Base-by-base conservation (phyloP, 2,888 invertebrate species). In the Clistopyga incitator region DNA sequence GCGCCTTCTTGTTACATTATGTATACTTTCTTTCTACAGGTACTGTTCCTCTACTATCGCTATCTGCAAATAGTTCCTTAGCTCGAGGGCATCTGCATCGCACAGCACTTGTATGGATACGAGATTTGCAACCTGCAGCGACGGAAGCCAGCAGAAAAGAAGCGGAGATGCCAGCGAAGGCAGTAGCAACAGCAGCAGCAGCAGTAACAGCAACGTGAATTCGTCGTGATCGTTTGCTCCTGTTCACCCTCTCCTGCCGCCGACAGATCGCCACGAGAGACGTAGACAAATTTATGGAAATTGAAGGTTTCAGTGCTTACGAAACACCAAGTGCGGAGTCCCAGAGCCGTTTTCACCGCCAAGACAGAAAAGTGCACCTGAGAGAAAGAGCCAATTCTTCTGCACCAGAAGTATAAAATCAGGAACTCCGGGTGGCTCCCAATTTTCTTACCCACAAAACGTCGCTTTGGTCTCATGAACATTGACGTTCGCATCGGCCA, bases 271-370 rank as follows among this genome's bases (percentile, higher is more conserved):
- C 80, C 74, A 72, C 56, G 67, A 76, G 78, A 78, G 83, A 87
- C 85, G 81, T 84, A 84, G 85, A 87, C 86, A 86, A 87, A 87
- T 85, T 84, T 86, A 87, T 87, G 87, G 76, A 87, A 86, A 87
- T 87, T 86, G 81, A 79, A 76, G 82, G 84, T 86, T 82, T 84
- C 87, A 81, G 75, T 82, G 85, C 85, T 86, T 86, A 81, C 45
- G 79, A 85, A 83, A 87, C 61, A 78, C 77, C 77, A 70, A 76
- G 42, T 78, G 74, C 79, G 59, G 71, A 78, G 34, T 61, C 47
- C 45, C 67, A 6, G 25, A 47, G 52, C 29, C 25, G 11, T 50
- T 29, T 50, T 68, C 56, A 25, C 15, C 15, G 25, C 25, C 13
- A 15, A 56, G 23, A 56, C 25, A 25, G n/a, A 56, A 56, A 56